These are phyloP conservation scores for Misgurnus anguillicaudatus DNA, from an alignment of 2,113 vertebrate species.

Conservation along the genomic window DNA sequence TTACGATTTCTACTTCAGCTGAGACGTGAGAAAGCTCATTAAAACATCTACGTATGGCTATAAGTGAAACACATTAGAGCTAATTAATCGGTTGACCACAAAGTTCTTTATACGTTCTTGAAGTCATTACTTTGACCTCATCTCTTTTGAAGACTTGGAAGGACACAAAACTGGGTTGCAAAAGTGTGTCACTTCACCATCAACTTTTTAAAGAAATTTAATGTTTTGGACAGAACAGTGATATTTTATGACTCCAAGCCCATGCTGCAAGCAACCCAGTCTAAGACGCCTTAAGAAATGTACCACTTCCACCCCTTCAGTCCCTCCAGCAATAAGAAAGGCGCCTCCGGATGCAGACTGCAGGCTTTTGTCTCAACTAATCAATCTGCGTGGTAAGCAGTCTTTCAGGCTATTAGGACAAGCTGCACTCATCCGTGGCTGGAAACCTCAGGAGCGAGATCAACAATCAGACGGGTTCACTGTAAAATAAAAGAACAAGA, in stretches of 20 bases:
- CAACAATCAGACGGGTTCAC: background rate
- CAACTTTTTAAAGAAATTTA: constrained; percentile 3
- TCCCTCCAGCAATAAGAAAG: constrained; percentile 32
- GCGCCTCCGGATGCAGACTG: constrained; percentile 33
- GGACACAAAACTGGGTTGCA: background rate
- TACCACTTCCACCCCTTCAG: constrained; percentile 31
- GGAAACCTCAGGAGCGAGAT: background rate
- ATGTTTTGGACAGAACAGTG: constrained; percentile 17
- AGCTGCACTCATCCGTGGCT: constrained; percentile 14
- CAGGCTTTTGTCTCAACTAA: constrained; percentile 44
- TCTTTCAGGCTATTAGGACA: constrained; percentile 18
- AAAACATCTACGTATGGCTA: constrained; percentile 5
- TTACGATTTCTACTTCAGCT: background rate
- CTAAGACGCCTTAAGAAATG: constrained; percentile 8
- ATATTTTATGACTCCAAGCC: constrained; percentile 27
- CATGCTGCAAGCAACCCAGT: constrained; percentile 28
- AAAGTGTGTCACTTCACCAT: background rate
- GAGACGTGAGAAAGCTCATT: background rate
- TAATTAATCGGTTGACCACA: constrained; percentile 14
- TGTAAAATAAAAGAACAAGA: background rate
- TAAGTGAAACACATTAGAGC: background rate
- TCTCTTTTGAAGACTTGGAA: constrained; percentile 2
- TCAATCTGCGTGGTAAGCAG: constrained; percentile 38
- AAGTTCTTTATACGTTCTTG: background rate
- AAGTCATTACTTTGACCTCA: background rate